These are phyloP conservation scores for Chrysotoxum bicinctum DNA, from an alignment of 2,888 invertebrate genomes.

Conservation along the genomic window DNA sequence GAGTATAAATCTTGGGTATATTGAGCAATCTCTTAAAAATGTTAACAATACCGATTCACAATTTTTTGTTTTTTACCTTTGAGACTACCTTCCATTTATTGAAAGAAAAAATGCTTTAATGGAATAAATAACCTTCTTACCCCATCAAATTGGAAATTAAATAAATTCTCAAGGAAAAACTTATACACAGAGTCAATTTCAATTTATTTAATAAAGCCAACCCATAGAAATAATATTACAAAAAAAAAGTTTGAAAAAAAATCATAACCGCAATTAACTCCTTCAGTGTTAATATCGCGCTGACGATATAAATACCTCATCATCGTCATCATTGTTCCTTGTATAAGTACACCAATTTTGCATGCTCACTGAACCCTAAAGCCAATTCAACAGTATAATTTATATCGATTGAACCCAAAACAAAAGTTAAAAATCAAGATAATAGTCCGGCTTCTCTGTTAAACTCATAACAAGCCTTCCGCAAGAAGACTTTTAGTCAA, in stretches of 20 bases:
- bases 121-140: neutral
- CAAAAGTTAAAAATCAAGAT: slow-evolving; percentile 67
- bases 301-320: slow-evolving; percentile 31
- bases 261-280: slow-evolving; percentile 49
- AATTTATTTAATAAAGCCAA: neutral
- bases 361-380: slow-evolving; percentile 54
- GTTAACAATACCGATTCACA: no score
- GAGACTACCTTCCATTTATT: no score
- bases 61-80: no score
- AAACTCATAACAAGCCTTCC: slow-evolving; percentile 41
- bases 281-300: slow-evolving; percentile 21
- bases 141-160: neutral
- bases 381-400: slow-evolving; percentile 54
- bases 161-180: neutral
- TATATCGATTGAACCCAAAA: slow-evolving; percentile 66
- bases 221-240: no score
- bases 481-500: slow-evolving; percentile 43
- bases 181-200: neutral
- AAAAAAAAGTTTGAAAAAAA: neutral
- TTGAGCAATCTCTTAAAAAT: no score
- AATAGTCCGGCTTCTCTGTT: slow-evolving; percentile 36
- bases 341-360: neutral
- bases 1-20: no score
- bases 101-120: no score
- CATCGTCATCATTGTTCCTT: neutral